A percentile compares a stretch with the other conserved stretches of the same genome.
These are phyloP conservation scores for Microplitis demolitor DNA, from an alignment of 1,140 invertebrate genomes.

Conservation along the genomic window DNA sequence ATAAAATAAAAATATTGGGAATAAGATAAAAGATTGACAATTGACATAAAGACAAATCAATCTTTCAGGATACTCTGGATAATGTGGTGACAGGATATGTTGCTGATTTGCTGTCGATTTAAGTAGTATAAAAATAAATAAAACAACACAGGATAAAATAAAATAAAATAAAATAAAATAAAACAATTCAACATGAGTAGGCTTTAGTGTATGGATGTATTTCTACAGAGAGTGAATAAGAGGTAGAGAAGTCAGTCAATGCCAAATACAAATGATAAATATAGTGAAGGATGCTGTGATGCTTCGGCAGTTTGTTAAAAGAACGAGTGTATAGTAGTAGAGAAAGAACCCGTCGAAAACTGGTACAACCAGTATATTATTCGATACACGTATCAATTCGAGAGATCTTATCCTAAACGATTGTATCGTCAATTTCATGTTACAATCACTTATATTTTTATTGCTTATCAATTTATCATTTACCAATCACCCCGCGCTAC, in stretches of 20 bases:
- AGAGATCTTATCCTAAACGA: not conserved
- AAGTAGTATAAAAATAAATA: not conserved
- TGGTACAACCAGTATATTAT: not conserved
- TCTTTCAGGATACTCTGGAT: not conserved
- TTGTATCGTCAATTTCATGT: not conserved
- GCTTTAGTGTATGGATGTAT: no score
- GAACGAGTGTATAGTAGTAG: not conserved
- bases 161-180: no score
- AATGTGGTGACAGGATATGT: not conserved
- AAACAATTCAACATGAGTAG: no score
- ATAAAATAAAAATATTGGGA: not conserved
- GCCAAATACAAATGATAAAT: constrained; percentile 6
- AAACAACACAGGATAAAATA: no score
- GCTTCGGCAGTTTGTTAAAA: not conserved
- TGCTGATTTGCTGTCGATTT: not conserved
- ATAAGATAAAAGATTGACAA: not conserved
- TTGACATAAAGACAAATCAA: not conserved
- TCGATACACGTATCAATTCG: not conserved
- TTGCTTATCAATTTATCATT: no score
- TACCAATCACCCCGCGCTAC: no score
- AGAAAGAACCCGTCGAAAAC: not conserved
- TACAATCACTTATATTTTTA: not conserved
- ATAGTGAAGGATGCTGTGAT: not conserved
- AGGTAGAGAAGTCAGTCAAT: constrained; percentile 4
- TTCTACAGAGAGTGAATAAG: no score